phyloP scores from a whole-genome alignment of 2,113 vertebrate genomes.

The Saccopteryx leptura region DNA sequence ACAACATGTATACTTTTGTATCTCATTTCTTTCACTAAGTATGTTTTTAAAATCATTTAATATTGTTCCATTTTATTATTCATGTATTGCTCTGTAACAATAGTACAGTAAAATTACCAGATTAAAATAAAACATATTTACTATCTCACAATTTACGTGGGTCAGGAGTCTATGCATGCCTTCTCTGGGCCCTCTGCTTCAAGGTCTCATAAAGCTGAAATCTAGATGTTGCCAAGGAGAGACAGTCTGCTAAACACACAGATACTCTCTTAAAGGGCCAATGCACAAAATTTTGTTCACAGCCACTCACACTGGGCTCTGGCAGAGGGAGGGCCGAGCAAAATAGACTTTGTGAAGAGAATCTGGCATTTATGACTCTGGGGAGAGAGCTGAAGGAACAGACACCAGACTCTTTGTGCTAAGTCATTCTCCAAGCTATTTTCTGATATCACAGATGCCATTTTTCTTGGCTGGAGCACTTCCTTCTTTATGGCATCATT shows the following conservation, averaged over 20 bases:
- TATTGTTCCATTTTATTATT: neutral
- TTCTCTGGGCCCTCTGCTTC: neutral
- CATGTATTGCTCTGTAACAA: conserved; percentile 12
- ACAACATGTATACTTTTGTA: neutral
- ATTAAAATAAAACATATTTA: neutral
- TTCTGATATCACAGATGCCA: neutral
- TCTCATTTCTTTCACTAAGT: neutral
- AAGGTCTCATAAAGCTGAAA: neutral
- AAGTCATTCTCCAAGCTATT: no score
- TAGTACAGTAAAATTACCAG: neutral
- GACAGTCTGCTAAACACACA: neutral
- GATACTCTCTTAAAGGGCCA: neutral
- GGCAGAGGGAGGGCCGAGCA: no score
- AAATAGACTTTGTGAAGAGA: no score
- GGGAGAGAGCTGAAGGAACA: neutral
- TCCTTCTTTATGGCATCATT: neutral
- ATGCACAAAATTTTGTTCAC: neutral
- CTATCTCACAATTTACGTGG: neutral
- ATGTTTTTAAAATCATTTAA: neutral
- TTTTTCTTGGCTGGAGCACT: neutral
- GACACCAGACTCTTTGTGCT: neutral
- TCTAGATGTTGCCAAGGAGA: neutral
- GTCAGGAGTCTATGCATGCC: neutral
- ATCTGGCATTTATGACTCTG: neutral
- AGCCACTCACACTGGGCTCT: no score